Evolutionary conservation across 2,888 invertebrate species (phyloP).

Genomic region (Rhogogaster chlorosoma): DNA sequence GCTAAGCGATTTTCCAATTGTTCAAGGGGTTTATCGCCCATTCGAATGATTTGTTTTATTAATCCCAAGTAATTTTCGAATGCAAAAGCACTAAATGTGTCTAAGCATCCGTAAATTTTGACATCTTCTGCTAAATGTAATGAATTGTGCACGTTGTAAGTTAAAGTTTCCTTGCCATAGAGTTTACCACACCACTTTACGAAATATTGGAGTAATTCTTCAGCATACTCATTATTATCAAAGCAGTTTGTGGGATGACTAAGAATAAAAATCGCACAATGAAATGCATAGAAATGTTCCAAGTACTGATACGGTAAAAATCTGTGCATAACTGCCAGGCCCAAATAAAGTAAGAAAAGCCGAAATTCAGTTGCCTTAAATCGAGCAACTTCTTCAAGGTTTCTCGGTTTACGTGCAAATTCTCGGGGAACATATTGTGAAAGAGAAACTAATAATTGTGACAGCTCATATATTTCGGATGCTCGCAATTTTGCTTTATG

Average conservation of each 20-base stretch:
- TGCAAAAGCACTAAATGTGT: slow-evolving; percentile 58
- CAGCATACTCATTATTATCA: slow-evolving; percentile 53
- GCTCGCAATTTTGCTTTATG: not conserved
- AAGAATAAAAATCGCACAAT: slow-evolving; percentile 56
- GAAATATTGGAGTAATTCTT: slow-evolving; percentile 55
- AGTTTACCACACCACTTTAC: slow-evolving; percentile 53
- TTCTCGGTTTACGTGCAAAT: slow-evolving; percentile 57
- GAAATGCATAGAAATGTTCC: slow-evolving; percentile 58
- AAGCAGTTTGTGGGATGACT: slow-evolving; percentile 48
- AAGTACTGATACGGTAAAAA: slow-evolving; percentile 53
- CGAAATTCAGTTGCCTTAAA: slow-evolving; percentile 58
- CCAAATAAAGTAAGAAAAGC: slow-evolving; percentile 58
- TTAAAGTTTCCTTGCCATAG: slow-evolving; percentile 55
- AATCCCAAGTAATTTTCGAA: slow-evolving; percentile 57
- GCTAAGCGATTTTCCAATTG: slow-evolving; percentile 55
- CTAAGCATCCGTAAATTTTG: slow-evolving; percentile 55
- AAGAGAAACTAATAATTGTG: not conserved
- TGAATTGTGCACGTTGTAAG: slow-evolving; percentile 60
- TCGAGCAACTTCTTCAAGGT: slow-evolving; percentile 54
- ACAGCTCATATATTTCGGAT: not conserved
- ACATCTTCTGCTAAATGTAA: slow-evolving; percentile 58
- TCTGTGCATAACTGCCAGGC: slow-evolving; percentile 56
- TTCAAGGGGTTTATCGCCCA: slow-evolving; percentile 54
- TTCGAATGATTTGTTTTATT: slow-evolving; percentile 55
- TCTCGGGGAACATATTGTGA: slow-evolving; percentile 50